Conservation (phyloP, 2,888 invertebrate genomes). For the Lasioglossum figueresi region DNA sequence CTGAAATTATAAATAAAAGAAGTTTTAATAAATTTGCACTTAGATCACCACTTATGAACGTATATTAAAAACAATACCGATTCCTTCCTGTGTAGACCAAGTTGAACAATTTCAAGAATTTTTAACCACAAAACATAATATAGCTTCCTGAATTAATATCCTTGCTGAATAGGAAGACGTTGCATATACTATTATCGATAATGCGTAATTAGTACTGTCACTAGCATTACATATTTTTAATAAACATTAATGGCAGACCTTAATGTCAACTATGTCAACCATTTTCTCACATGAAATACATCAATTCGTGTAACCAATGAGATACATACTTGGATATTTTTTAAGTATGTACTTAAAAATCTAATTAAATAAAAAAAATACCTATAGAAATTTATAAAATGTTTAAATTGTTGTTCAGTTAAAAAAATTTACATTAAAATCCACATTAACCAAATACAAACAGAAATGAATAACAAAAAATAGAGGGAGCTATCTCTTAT, state of each 20-base stretch:
- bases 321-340: not conserved
- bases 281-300: not conserved
- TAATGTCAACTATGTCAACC: not conserved
- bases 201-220: not conserved
- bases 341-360: not conserved
- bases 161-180: not conserved
- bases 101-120: not conserved
- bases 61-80: not conserved
- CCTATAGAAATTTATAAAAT: not conserved
- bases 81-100: not conserved
- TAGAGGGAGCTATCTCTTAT: not conserved
- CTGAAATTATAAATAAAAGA: conserved; percentile 1
- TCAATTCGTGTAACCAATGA: not conserved
- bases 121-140: not conserved
- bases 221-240: not conserved
- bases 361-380: not conserved
- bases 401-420: not conserved
- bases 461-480: not conserved
- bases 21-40: not conserved
- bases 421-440: not conserved
- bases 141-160: conserved; percentile 2
- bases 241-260: not conserved
- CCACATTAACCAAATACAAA: not conserved
- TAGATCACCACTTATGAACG: not conserved
- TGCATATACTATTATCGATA: not conserved